Conservation (phyloP, 2,113 vertebrate genomes). For the Pundamilia nyererei region DNA sequence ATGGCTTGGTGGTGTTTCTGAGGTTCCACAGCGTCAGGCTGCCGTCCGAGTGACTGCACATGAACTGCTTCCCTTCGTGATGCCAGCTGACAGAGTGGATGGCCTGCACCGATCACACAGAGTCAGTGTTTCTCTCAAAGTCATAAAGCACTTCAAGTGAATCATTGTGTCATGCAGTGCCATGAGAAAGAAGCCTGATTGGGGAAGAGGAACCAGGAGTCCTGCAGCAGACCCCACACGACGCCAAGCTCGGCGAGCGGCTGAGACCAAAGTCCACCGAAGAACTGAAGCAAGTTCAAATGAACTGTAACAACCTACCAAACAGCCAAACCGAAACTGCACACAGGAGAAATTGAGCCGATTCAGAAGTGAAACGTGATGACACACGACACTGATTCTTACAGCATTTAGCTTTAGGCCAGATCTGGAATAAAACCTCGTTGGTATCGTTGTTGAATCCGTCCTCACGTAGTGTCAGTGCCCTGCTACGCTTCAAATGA, state of each 20-base stretch:
- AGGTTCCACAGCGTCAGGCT: slow-evolving; percentile 95
- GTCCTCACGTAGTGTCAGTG: not conserved
- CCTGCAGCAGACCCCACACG: not conserved
- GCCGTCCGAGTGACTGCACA: slow-evolving; percentile 98
- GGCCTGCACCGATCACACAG: slow-evolving; percentile 70
- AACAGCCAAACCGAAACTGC: not conserved
- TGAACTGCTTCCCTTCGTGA: slow-evolving; percentile 96
- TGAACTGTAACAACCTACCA: not conserved
- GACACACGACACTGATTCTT: not conserved
- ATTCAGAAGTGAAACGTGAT: not conserved
- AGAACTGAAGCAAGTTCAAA: not conserved
- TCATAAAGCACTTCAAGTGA: not conserved
- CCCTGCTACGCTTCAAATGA: not conserved
- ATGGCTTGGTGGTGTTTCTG: slow-evolving; percentile 88
- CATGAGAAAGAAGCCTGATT: not conserved
- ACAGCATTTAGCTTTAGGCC: not conserved
- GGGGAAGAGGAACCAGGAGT: not conserved
- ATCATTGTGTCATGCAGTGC: not conserved
- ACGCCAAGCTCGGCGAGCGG: not conserved
- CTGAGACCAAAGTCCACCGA: not conserved
- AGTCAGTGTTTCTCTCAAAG: not conserved
- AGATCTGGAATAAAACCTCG: not conserved
- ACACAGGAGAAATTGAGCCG: not conserved
- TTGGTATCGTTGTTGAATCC: not conserved
- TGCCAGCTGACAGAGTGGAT: slow-evolving; percentile 98